Evolutionary conservation across 2,113 vertebrate genomes (phyloP).

Genomic region (Struthidea cinerea): DNA sequence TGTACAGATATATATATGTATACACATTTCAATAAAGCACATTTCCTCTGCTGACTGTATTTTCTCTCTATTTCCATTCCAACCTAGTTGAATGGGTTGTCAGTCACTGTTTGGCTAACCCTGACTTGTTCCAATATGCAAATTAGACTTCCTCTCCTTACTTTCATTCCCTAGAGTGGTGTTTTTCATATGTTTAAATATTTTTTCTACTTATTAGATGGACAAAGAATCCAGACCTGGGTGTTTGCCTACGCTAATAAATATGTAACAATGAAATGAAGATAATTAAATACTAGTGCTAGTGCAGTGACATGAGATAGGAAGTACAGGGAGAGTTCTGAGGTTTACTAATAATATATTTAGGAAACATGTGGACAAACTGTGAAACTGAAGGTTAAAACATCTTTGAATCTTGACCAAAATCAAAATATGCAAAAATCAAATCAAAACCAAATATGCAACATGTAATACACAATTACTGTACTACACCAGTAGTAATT

Average conservation of each 20-base stretch:
- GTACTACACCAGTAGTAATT: neutral
- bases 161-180: neutral
- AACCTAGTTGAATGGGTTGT: neutral
- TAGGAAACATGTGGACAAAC: neutral
- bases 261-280: conserved; percentile 1
- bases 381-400: neutral
- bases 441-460: neutral
- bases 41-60: neutral
- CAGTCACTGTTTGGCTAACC: neutral
- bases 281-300: conserved; percentile 9
- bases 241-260: neutral
- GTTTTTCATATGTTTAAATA: neutral
- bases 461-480: neutral
- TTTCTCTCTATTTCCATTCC: neutral
- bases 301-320: neutral
- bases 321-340: neutral
- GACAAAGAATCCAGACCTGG: neutral
- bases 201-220: neutral
- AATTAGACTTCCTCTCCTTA: neutral
- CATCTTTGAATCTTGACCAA: neutral
- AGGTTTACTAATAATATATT: neutral
- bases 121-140: neutral
- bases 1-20: neutral
- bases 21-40: neutral
- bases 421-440: neutral